phyloP scores from a whole-genome alignment of 2,113 vertebrate species.

The Vulpes ferrilata region DNA sequence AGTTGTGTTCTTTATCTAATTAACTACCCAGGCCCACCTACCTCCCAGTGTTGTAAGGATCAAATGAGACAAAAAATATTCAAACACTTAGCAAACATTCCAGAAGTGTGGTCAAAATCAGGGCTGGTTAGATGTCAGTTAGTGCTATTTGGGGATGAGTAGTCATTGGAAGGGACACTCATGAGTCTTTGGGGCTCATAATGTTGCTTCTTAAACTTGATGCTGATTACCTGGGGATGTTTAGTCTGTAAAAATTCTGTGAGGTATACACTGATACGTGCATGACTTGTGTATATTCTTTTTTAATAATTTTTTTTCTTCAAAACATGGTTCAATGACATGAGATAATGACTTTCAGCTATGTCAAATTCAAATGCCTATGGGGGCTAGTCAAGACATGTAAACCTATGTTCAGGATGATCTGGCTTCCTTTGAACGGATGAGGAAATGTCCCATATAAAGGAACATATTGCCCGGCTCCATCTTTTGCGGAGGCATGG shows the following conservation, averaged over 20 bases:
- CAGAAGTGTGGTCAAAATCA: neutral
- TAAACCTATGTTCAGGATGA: neutral
- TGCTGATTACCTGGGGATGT: neutral
- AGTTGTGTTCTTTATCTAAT: neutral
- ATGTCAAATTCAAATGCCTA: neutral
- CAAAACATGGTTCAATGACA: neutral
- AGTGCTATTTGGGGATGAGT: neutral
- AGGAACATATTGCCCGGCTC: neutral
- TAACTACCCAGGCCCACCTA: neutral
- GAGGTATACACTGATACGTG: neutral
- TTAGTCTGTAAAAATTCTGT: constrained; percentile 15
- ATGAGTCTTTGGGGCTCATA: neutral
- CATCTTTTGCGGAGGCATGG: neutral
- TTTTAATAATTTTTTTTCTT: neutral
- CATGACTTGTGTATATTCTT: neutral
- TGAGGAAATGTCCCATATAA: neutral
- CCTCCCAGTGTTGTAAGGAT: neutral
- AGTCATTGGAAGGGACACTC: neutral
- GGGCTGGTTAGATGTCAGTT: neutral
- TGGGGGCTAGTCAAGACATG: neutral
- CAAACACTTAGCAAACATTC: neutral
- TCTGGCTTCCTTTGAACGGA: neutral
- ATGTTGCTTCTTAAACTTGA: neutral
- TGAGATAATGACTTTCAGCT: neutral
- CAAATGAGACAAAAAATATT: neutral